Conservation (phyloP, 2,113 vertebrate species). For the Amblyornis subalaris region DNA sequence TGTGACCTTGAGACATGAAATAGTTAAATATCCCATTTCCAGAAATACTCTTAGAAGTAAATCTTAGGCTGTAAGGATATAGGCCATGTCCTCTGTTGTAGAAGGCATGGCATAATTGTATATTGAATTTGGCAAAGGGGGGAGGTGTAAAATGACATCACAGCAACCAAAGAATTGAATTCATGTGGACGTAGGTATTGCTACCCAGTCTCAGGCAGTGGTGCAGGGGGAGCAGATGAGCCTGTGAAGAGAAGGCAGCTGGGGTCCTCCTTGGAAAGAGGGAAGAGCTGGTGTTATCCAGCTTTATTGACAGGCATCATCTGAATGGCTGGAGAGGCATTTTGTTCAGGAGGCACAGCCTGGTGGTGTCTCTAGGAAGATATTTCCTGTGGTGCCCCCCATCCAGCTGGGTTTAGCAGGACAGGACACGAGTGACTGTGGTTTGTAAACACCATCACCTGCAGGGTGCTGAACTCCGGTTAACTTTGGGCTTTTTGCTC, state of each 20-base stretch:
- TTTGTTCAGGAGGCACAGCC: background rate
- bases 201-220: background rate
- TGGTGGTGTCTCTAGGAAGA: background rate
- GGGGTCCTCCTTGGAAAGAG: background rate
- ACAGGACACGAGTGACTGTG: background rate
- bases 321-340: background rate
- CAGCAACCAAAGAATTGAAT: background rate
- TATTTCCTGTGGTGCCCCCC: background rate
- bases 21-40: background rate
- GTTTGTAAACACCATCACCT: background rate
- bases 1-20: background rate
- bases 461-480: background rate
- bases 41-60: background rate
- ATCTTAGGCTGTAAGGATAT: background rate
- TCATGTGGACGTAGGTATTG: rapidly evolving
- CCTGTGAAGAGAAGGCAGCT: background rate
- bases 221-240: background rate
- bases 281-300: background rate
- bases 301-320: background rate
- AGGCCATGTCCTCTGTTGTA: background rate
- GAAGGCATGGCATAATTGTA: background rate
- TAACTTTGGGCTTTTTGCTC: background rate
- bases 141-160: background rate
- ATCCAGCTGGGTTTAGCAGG: background rate
- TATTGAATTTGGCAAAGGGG: background rate